Base-by-base conservation (phyloP, 2,888 invertebrate genomes). In the Lasioglossum lativentre region DNA sequence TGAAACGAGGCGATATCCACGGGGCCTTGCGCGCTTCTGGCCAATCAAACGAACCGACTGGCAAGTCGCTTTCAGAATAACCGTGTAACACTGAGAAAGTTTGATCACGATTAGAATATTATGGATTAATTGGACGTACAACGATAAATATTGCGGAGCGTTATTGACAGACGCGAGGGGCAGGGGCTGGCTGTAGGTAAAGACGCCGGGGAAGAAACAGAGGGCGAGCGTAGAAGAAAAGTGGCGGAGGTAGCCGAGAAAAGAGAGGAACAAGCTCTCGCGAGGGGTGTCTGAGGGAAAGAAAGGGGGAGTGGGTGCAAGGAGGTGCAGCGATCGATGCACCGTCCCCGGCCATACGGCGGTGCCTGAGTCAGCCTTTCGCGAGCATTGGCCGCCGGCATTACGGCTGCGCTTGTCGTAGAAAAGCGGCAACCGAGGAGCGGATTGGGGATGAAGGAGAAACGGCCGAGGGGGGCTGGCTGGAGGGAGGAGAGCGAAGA, bases 241-340 rank as follows among this genome's bases (percentile, higher is more conserved):
- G 68, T 14, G 68, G 47, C 10, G 76, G 80, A 45, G 78, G 78
- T 38, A 23, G 30, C 45, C 45, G 86, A 71, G 71, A 74, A 72
- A 76, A 52, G 87, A 76, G 75, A 82, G 40, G 56, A 59, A 10
- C 56, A n/a, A 56, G n/a, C 56, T 10, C n/a, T n/a, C 52, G 8
- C 52, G 52, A n/a, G n/a, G 12, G 56, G 56, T 56, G n/a, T 19
- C 30, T 34, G 81, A 66, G 19, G 27, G 63, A 66, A 45, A 8
- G 23, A 10, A 10, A 23, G 30, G 14, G 47, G 56, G 83, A 81
- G 75, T 66, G 59, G 80, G 78, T 79, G 76, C 75, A 86, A 82
- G 82, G 83, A 90, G 89, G 88, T 89, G 90, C 88, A 90, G 88
- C 87, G 92, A 92, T 92, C 92, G 92, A 92, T 92, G 92, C 92